phyloP scores from a whole-genome alignment of 53 echinoderm and acorn worm genomes.

The Paracentrotus lividus region DNA sequence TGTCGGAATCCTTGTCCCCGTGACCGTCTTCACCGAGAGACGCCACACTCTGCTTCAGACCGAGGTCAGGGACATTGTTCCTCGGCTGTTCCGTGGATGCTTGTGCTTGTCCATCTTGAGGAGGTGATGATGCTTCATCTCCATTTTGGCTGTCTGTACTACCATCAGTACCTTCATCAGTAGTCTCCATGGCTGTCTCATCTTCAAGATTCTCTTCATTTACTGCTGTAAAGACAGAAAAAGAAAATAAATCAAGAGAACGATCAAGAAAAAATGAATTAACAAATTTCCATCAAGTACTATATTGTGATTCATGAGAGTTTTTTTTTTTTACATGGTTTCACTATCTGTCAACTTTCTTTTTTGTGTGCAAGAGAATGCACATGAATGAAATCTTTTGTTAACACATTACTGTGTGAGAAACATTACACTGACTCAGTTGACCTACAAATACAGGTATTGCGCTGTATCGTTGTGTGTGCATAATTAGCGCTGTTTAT shows the following conservation, averaged over 20 bases:
- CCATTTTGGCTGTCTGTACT: not conserved
- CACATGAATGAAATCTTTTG: not conserved
- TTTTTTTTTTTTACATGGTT: too few species aligned
- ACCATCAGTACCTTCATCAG: conserved; percentile 17
- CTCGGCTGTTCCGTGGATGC: not conserved
- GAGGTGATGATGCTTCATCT: not conserved
- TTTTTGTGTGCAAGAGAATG: too few species aligned
- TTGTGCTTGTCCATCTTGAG: conserved; percentile 1
- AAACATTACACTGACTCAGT: too few species aligned
- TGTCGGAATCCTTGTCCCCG: not conserved
- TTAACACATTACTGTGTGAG: too few species aligned
- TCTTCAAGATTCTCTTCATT: conserved; percentile 5
- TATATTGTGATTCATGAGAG: too few species aligned
- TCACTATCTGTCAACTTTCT: too few species aligned
- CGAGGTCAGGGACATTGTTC: conserved; percentile 23
- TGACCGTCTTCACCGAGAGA: not conserved
- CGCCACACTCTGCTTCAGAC: conserved; percentile 40
- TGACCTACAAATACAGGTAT: too few species aligned
- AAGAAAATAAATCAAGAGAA: not conserved
- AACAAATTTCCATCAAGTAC: too few species aligned
- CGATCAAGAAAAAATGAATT: too few species aligned
- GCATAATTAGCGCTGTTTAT: too few species aligned
- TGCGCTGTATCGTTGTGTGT: too few species aligned
- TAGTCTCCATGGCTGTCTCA: conserved; percentile 31
- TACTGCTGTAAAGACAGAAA: not conserved